Evolutionary conservation across 2,888 invertebrate species (phyloP).

Genomic region (Hirtodrosophila confusa): DNA sequence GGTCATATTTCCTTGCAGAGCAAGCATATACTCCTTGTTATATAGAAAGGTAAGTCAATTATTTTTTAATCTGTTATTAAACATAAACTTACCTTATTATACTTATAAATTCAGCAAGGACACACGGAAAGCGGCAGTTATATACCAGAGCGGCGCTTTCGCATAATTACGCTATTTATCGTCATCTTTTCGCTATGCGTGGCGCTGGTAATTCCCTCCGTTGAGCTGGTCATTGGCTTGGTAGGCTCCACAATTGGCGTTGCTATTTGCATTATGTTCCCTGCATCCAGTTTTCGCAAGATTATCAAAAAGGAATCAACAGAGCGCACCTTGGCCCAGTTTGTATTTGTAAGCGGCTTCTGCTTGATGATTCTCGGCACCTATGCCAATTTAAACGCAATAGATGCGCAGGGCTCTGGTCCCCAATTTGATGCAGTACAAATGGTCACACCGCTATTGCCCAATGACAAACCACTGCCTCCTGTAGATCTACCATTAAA

Average conservation of each 20-base stretch:
- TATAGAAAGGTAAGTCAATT: conserved; percentile 89
- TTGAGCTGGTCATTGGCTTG: conserved; percentile 96
- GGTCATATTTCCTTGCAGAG: conserved; percentile 97
- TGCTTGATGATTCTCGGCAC: conserved; percentile 95
- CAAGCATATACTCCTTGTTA: conserved; percentile 95
- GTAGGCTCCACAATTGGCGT: conserved; percentile 98
- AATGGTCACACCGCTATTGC: conserved; percentile 56
- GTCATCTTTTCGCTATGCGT: conserved; percentile 90
- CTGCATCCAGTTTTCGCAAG: conserved; percentile 94
- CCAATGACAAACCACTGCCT: conserved; percentile 39
- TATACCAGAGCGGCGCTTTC: conserved; percentile 94
- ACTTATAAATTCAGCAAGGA: conserved; percentile 84
- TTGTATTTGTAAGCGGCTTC: conserved; percentile 92
- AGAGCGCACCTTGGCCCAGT: conserved; percentile 92
- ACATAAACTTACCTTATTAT: neutral
- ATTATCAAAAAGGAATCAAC: conserved; percentile 93
- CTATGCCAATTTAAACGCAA: conserved; percentile 92
- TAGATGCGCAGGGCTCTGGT: conserved; percentile 86
- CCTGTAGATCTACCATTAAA: conserved; percentile 39
- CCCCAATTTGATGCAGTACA: conserved; percentile 65
- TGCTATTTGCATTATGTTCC: conserved; percentile 95
- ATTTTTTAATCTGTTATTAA: neutral
- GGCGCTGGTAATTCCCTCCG: conserved; percentile 95
- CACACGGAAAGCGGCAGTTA: conserved; percentile 89
- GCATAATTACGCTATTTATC: conserved; percentile 92